These are phyloP conservation scores for Ephestia elutella DNA, from an alignment of 1,140 invertebrate genomes.

Conservation along the genomic window DNA sequence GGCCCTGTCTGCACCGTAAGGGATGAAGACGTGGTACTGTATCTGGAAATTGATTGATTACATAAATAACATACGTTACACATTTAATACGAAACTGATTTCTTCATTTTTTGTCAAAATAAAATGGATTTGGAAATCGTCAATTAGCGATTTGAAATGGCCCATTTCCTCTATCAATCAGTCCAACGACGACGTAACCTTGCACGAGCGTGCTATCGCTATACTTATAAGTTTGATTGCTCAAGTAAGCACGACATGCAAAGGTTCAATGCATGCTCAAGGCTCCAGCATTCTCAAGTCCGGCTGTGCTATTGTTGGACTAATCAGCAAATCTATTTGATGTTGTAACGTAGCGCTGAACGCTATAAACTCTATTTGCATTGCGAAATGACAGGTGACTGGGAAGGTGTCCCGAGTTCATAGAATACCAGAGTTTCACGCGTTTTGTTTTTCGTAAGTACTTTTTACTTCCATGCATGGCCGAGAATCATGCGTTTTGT, in stretches of 20 bases:
- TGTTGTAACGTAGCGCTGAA: not conserved
- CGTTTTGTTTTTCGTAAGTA: no score
- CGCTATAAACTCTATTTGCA: not conserved
- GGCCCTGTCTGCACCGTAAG: no score
- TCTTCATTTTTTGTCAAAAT: no score
- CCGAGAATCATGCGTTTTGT: no score
- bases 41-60: no score
- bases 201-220: not conserved
- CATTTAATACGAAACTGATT: no score
- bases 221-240: not conserved
- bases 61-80: no score
- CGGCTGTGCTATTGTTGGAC: not conserved
- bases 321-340: not conserved
- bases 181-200: not conserved
- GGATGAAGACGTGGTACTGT: no score
- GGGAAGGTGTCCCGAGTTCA: no score
- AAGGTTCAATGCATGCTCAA: conserved; percentile 3
- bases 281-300: not conserved
- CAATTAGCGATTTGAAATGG: not conserved
- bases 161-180: not conserved
- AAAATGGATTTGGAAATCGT: not conserved
- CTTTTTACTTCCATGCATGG: no score
- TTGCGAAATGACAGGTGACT: not conserved
- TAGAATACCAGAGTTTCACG: no score
- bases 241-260: conserved; percentile 1